Evolutionary conservation across 2,888 invertebrate species (phyloP).

Genomic region (Tiliacea aurago): DNA sequence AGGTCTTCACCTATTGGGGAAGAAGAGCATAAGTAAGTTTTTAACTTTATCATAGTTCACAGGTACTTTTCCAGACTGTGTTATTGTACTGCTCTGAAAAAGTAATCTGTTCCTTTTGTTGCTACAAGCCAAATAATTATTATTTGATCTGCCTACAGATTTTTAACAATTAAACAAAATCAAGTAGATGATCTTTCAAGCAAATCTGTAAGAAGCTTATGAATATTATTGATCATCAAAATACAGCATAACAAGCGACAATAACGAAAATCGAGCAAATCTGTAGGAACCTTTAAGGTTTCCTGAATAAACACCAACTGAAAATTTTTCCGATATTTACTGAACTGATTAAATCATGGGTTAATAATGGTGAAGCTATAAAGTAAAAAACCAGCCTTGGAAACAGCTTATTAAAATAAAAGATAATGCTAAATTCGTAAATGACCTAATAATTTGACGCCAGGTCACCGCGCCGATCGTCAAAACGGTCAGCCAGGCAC

Average conservation of each 20-base stretch:
- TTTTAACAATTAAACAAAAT: not conserved
- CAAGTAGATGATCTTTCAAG: not conserved
- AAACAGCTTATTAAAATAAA: not conserved
- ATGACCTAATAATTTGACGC: constrained; percentile 23
- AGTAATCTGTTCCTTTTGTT: not conserved
- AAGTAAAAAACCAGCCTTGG: not conserved
- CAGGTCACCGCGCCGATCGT: constrained; percentile 75
- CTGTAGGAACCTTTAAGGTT: not conserved
- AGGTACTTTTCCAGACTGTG: not conserved
- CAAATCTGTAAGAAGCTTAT: not conserved
- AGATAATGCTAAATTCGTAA: constrained; percentile 1
- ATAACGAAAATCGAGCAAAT: too few species aligned
- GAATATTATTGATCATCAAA: not conserved
- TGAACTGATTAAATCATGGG: not conserved
- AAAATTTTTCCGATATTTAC: not conserved
- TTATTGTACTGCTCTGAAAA: not conserved
- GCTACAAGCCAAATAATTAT: not conserved
- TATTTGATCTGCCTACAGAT: not conserved
- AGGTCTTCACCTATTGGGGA: constrained; percentile 66
- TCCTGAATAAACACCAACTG: not conserved
- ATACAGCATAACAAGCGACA: not conserved
- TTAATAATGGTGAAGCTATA: not conserved
- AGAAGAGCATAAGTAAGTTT: constrained; percentile 73
- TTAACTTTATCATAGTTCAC: not conserved
- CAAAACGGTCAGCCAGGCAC: constrained; percentile 65